Conservation (phyloP, 2,888 invertebrate genomes). For the Poecilus cupreus region DNA sequence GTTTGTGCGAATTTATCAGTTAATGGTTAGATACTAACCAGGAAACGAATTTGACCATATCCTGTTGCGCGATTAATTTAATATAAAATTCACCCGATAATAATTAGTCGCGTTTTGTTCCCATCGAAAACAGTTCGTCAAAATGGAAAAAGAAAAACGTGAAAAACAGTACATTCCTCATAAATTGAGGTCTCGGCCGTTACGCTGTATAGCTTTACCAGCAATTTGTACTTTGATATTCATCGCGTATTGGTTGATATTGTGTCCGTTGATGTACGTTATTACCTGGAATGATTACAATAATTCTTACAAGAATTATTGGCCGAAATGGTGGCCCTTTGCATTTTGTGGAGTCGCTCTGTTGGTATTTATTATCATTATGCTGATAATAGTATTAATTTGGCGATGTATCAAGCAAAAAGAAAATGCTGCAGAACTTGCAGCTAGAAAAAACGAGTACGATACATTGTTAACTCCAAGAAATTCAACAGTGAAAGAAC, state of each 20-base stretch:
- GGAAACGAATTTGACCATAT: constrained; percentile 54
- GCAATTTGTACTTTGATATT: constrained; percentile 64
- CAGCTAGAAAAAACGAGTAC: constrained; percentile 11
- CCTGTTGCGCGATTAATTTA: constrained; percentile 22
- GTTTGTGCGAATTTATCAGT: constrained; percentile 21
- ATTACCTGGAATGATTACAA: constrained; percentile 59
- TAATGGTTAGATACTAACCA: constrained; percentile 19
- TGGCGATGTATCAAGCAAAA: constrained; percentile 62
- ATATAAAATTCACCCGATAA: constrained; percentile 16
- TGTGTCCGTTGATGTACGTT: constrained; percentile 68
- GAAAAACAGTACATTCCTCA: constrained; percentile 59
- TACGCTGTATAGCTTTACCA: constrained; percentile 65
- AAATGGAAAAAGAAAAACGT: constrained; percentile 17
- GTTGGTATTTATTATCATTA: constrained; percentile 64
- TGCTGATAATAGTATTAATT: constrained; percentile 66
- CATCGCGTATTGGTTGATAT: constrained; percentile 70
- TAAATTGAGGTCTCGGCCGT: constrained; percentile 64
- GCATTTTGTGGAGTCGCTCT: constrained; percentile 64
- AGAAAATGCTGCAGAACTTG: not conserved
- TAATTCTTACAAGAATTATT: constrained; percentile 41
- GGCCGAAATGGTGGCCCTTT: constrained; percentile 62
- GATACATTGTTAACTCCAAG: constrained; percentile 12
- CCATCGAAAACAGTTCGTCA: not conserved
- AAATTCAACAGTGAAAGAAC: constrained; percentile 25
- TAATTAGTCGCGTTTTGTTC: constrained; percentile 2